Base-by-base conservation (phyloP, 2,113 vertebrate species). In the Oreamnos americanus region DNA sequence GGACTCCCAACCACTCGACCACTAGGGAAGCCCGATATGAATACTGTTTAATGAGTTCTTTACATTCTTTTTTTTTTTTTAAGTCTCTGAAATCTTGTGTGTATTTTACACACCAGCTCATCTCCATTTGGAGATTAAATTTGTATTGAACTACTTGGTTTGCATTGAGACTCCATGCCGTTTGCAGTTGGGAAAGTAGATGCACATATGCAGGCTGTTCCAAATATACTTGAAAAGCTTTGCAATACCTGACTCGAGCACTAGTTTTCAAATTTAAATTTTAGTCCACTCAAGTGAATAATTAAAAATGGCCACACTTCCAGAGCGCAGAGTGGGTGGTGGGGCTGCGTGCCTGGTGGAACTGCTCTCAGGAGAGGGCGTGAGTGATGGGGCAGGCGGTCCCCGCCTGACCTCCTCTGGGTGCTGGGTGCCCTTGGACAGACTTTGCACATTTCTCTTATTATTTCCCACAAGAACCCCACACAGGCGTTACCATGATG, bases 401-500 rank as follows among this genome's bases (percentile, higher is more conserved):
- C 15, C 53, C 82, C 2, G 5, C 36, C 8, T 16, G n/a, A 17
- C 23, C n/a, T 57, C 47, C 53, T 11, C 36, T 43, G 36, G 26
- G 53, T 17, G 15, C 83, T 16, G 8, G 13, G 55, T 39, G 17
- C 83, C 55, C 25, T 30, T 2, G 9, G 16, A 30, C 14, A 25
- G 25, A 43, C 83, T 57, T 21, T 58, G 15, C 23, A 5, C 15
- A 21, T 5, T 19, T 85, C 23, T 30, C 25, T 58, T 39, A 19
- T 9, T 30, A 11, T 11, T 58, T 57, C 53, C 11, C 83, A 1
- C 0, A 2, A 39, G 53, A 17, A 7, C 15, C 25, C 13, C 9
- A 26, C 8, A 10, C 2, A 6, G 36, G 55, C 9, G 1, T 57
- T 57, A 25, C 53, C 7, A 5, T 57, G 23, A 43, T 57, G 53